Base-by-base conservation (phyloP, 1,140 invertebrate species). In the Calliphora vicina region DNA sequence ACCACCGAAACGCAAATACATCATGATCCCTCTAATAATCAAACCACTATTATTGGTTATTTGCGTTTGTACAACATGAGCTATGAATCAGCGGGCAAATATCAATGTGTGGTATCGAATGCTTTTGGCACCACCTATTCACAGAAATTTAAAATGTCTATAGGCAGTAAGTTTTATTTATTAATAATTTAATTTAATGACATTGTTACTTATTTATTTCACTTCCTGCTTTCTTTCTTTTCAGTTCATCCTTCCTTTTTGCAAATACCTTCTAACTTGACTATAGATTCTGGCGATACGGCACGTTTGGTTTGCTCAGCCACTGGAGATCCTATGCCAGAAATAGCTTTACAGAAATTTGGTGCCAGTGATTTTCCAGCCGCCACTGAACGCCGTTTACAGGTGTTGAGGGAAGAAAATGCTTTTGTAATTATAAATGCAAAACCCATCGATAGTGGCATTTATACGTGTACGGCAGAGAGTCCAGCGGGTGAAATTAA, bases 321-420 rank as follows among this genome's bases (percentile, higher is more conserved):
- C 13, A 93, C 93, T 82, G 98, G 98, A 1, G 95, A 96, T 85
- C 98, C 98, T 0, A 91, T 92, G 27, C 98, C 98, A 43, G 94
- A 97, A 90, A 97, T 98, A 84, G 94, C 96, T 0, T 97, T 97
- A 94, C 95, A 97, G 86, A 99, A 99, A 91, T 97, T 98, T 92
- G 96, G 96, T n/a, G 96, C 96, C 0, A 96, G 96, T 89, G 96
- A 98, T 90, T 99, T 99, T 90, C 97, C 97, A 12, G 98, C 98
- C 10, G 98, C 98, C 17, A 93, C 95, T 82, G 98, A 99, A 90
- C 93, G 97, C 67, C 92, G 98, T 26, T 96, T 99, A 94, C 95
- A 97, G 89, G 96, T 98, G 45, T 97, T 97, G 93, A 95, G 96
- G 0, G 94, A 94, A 26, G 97, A 99, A 91, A 96, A 98, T 90